These are phyloP conservation scores for Microcebus jonahi DNA, from an alignment of 2,113 vertebrate genomes.

Conservation along the genomic window DNA sequence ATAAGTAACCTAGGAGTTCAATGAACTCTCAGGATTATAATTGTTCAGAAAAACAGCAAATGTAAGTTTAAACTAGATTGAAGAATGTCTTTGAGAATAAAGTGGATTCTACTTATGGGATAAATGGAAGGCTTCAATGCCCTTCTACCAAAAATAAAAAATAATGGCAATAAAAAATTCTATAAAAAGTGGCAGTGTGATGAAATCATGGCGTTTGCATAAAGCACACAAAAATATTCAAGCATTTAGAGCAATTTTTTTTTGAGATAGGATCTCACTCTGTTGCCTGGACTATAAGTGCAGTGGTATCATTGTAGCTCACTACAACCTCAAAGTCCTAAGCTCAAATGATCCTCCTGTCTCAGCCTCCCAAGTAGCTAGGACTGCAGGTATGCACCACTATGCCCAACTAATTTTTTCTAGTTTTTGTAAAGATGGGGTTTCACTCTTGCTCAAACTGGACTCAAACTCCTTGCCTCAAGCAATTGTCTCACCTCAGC, in stretches of 20 bases:
- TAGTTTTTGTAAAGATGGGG: no score
- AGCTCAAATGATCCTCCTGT: no score
- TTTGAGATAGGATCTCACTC: no score
- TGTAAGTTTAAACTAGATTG: background rate
- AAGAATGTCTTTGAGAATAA: background rate
- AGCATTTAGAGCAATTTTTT: background rate
- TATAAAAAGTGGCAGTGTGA: background rate
- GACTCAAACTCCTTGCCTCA: no score
- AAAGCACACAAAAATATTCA: background rate
- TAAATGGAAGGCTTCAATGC: background rate
- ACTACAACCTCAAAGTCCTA: no score
- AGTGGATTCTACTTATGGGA: background rate
- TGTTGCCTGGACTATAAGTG: no score
- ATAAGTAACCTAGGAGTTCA: background rate
- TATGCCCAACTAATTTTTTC: no score
- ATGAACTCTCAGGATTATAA: background rate
- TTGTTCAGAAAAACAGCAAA: background rate
- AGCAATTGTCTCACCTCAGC: no score
- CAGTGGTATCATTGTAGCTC: no score
- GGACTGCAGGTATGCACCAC: accelerated
- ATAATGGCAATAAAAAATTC: background rate
- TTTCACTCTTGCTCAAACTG: no score
- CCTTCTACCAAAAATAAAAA: background rate
- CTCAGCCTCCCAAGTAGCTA: no score
- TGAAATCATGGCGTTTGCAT: background rate